These are phyloP conservation scores for Stegodyphus mimosarum DNA, from an alignment of 1,140 invertebrate species.

Conservation along the genomic window DNA sequence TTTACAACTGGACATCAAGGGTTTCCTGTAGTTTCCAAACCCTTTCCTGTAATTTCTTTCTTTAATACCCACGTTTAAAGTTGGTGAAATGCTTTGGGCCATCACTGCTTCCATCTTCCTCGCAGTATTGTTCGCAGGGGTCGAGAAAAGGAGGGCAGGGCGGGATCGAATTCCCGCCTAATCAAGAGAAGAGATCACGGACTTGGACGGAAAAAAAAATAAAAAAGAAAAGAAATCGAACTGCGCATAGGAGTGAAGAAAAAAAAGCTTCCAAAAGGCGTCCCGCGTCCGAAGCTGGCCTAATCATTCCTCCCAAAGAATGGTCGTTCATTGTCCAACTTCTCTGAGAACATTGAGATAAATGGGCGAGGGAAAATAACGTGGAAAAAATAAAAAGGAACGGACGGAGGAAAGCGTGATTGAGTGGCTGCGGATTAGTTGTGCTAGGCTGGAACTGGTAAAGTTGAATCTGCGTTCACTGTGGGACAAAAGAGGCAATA, in stretches of 20 bases:
- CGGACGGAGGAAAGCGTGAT: too few species aligned
- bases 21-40: too few species aligned
- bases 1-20: too few species aligned
- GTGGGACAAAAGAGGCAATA: too few species aligned
- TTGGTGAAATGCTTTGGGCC: too few species aligned
- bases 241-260: too few species aligned
- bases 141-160: slow-evolving; percentile 15
- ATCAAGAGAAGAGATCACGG: slow-evolving; percentile 35
- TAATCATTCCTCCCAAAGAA: slow-evolving; percentile 37
- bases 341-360: background rate
- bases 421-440: too few species aligned
- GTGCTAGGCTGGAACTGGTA: too few species aligned
- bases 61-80: too few species aligned
- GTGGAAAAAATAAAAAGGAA: background rate
- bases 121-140: background rate
- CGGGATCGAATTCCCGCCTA: slow-evolving; percentile 22
- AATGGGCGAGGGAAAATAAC: background rate
- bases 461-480: too few species aligned
- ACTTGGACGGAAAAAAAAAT: background rate
- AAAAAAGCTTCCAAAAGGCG: background rate
- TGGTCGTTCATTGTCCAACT: slow-evolving; percentile 24
- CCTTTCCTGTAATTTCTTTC: too few species aligned
- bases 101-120: too few species aligned
- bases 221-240: background rate
- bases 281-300: background rate